Conservation (phyloP, 1,140 invertebrate genomes). For the Drusus annulatus region DNA sequence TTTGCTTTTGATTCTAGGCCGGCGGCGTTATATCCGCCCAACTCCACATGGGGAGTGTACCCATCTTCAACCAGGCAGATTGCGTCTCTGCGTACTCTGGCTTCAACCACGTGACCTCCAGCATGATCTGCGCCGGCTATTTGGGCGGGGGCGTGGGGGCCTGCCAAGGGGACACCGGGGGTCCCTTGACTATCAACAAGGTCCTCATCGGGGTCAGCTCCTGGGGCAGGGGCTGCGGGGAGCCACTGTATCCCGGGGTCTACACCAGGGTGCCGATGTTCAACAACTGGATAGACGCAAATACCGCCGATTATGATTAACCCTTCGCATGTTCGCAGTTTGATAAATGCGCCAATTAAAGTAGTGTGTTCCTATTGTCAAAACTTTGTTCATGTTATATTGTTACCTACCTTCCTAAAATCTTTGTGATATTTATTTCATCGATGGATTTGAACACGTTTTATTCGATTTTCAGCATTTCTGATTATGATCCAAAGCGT, state of each 20-base stretch:
- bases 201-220: slow-evolving; percentile 78
- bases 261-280: slow-evolving; percentile 68
- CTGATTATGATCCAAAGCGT: too few species aligned
- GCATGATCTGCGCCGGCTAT: slow-evolving; percentile 67
- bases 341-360: too few species aligned
- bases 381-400: too few species aligned
- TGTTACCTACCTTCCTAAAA: too few species aligned
- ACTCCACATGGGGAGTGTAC: slow-evolving; percentile 3
- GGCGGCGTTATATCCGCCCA: background rate
- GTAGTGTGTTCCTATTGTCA: too few species aligned
- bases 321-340: too few species aligned
- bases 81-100: slow-evolving; percentile 61
- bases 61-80: slow-evolving; percentile 42
- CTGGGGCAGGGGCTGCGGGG: slow-evolving; percentile 80
- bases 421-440: too few species aligned
- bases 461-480: too few species aligned
- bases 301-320: background rate
- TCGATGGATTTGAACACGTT: too few species aligned
- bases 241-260: slow-evolving; percentile 70
- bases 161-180: slow-evolving; percentile 79
- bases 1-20: background rate
- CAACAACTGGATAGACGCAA: slow-evolving; percentile 65
- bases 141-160: slow-evolving; percentile 67
- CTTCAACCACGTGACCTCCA: slow-evolving; percentile 69
- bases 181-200: slow-evolving; percentile 70